Evolutionary conservation across 2,797 vertebrate species (phyloP), one percentile per base, ranked within the genome.

Genomic region (Syngnathus acus): DNA sequence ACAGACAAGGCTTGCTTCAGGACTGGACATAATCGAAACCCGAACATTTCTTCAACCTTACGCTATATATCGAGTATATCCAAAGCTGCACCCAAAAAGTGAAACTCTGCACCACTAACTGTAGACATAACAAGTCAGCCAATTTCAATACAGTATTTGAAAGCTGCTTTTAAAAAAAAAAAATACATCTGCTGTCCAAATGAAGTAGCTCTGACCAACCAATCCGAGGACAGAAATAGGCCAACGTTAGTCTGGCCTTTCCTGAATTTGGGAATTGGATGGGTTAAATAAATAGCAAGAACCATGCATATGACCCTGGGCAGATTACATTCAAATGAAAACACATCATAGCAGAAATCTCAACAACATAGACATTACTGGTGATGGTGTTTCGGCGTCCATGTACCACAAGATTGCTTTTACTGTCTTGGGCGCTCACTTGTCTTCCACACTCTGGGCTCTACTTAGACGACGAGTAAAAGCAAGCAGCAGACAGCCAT

Each of bases 111-210:
- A 74, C 71, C 66, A 65, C 54, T 38, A 73, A 62, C 79, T 65
- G 84, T 89, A 71, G 37, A 86, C 84, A 87, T 85, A 80, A 84
- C 76, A 87, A 64, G 50, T 59, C 74, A 68, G 64, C 66, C 72
- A 66, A 81, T 74, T 11, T 1, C 45, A 71, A 71, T 62, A 69
- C 70, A 26, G 42, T 67, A 69, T 64, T 64, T 19, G 21, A 23
- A 43, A 23, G 40, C 5, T 26, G 71, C 11, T 1, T 63, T 60
- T 32, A 32, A 32, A 32, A 32, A 2, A 32, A 3, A 32, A 32
- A 42, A 9, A 42, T 5, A 42, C 9, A 3, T 43, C 42, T 1
- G 42, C 2, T 4, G 10, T 43, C 42, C 42, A 9, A 43, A 2
- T 43, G 3, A 32, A 13, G 10, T 43, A 43, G 42, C 42, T 43